phyloP scores from a whole-genome alignment of 92 coral and sea anemone species.

The Isaurus tuberculatus region DNA sequence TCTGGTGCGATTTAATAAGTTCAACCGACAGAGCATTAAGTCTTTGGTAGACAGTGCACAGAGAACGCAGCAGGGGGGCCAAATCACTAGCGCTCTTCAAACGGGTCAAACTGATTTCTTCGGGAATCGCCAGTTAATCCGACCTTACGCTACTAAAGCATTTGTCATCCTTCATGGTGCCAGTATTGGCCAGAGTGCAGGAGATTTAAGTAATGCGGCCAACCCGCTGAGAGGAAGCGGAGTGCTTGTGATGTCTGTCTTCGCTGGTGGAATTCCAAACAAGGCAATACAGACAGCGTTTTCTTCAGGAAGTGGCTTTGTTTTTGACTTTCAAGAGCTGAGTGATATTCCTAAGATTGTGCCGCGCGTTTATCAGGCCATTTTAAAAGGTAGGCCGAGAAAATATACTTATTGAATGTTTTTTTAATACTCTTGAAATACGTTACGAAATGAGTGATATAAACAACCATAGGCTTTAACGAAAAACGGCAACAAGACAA shows the following conservation, averaged over 20 bases:
- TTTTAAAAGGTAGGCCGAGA: slow-evolving; percentile 71
- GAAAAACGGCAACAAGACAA: too few relatives aligned
- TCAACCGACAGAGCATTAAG: slow-evolving; percentile 71
- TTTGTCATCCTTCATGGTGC: slow-evolving; percentile 86
- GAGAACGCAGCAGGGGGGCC: slow-evolving; percentile 66
- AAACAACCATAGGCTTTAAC: too few relatives aligned
- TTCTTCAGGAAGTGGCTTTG: slow-evolving; percentile 78
- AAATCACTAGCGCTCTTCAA: slow-evolving; percentile 68
- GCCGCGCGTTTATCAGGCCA: slow-evolving; percentile 76
- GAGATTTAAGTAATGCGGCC: slow-evolving; percentile 59
- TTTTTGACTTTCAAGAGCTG: slow-evolving; percentile 60
- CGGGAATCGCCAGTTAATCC: slow-evolving; percentile 54
- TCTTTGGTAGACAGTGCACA: slow-evolving; percentile 61
- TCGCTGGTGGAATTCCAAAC: slow-evolving; percentile 79
- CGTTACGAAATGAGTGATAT: background rate
- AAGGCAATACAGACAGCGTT: slow-evolving; percentile 47
- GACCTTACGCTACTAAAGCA: slow-evolving; percentile 78
- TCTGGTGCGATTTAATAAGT: slow-evolving; percentile 77
- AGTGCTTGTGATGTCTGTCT: slow-evolving; percentile 78
- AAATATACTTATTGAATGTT: slow-evolving; percentile 42
- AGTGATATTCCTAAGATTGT: slow-evolving; percentile 74
- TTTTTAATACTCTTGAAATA: slow-evolving; percentile 68
- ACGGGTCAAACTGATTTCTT: slow-evolving; percentile 61
- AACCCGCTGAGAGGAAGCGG: slow-evolving; percentile 68
- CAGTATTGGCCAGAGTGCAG: slow-evolving; percentile 50